phyloP scores from a whole-genome alignment of 2,888 invertebrate species.

The Liodrosophila aerea region DNA sequence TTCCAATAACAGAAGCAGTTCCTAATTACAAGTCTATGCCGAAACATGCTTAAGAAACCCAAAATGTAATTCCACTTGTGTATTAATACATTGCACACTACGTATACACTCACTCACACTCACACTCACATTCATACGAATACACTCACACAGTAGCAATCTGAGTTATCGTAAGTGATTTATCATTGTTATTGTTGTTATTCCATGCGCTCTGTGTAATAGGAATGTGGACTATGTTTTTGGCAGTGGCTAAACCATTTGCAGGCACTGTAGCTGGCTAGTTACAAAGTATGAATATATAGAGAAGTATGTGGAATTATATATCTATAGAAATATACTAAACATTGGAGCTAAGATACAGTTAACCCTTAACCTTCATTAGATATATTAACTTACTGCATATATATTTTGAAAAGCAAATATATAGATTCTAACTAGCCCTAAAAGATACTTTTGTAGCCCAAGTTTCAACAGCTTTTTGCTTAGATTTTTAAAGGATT shows the following conservation, averaged over 20 bases:
- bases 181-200: slow-evolving; percentile 54
- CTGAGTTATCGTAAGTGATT: slow-evolving; percentile 63
- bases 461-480: too few relatives aligned
- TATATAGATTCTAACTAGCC: too few relatives aligned
- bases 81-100: slow-evolving; percentile 59
- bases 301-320: not conserved
- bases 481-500: too few relatives aligned
- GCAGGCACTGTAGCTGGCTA: not conserved
- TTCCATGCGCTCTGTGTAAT: slow-evolving; percentile 18
- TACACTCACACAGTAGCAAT: slow-evolving; percentile 28
- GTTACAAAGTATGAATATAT: not conserved
- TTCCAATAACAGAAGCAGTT: slow-evolving; percentile 18
- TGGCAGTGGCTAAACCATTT: not conserved
- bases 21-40: slow-evolving; percentile 56
- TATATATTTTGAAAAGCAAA: too few relatives aligned
- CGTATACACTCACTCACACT: slow-evolving; percentile 12
- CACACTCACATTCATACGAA: slow-evolving; percentile 16
- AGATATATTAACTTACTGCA: too few relatives aligned
- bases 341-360: too few relatives aligned
- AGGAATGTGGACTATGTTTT: not conserved
- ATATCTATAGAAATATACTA: too few relatives aligned
- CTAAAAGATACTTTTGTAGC: too few relatives aligned
- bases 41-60: slow-evolving; percentile 50
- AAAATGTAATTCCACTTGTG: slow-evolving; percentile 70
- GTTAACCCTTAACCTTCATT: too few relatives aligned